A percentile compares a stretch with the other conserved stretches of the same genome.
These are phyloP conservation scores for Myathropa florea DNA, from an alignment of 2,888 invertebrate genomes.

Conservation along the genomic window DNA sequence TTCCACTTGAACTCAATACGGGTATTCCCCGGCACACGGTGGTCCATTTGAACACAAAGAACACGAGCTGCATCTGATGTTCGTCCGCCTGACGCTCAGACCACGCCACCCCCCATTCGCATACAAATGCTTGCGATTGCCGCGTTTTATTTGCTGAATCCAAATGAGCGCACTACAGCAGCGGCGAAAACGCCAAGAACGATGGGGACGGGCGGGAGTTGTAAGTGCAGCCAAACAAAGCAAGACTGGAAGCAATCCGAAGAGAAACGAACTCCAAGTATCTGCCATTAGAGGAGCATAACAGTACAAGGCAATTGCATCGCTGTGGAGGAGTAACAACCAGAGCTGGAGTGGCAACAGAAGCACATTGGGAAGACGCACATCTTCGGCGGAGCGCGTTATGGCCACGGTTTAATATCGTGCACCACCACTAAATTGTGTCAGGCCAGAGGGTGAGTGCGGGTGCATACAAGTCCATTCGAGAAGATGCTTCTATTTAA, in stretches of 20 bases:
- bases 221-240: slow-evolving; percentile 28
- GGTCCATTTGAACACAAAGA: slow-evolving; percentile 1
- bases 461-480: background rate
- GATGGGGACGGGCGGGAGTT: slow-evolving; percentile 15
- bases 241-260: slow-evolving; percentile 26
- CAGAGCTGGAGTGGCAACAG: background rate
- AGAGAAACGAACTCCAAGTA: slow-evolving; percentile 49
- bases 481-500: slow-evolving; percentile 50
- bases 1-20: slow-evolving; percentile 20
- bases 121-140: slow-evolving; percentile 37
- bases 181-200: too few species aligned
- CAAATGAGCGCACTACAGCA: slow-evolving; percentile 43
- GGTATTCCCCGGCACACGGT: background rate
- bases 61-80: slow-evolving; percentile 24
- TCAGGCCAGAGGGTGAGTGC: background rate
- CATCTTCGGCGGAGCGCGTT: slow-evolving; percentile 10
- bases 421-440: slow-evolving; percentile 33
- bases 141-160: slow-evolving; percentile 52
- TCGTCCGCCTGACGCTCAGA: background rate
- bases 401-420: slow-evolving; percentile 40
- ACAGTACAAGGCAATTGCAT: slow-evolving; percentile 40
- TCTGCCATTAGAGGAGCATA: slow-evolving; percentile 30
- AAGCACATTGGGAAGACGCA: slow-evolving; percentile 17
- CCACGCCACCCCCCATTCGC: background rate
- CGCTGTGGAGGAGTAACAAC: background rate